Evolutionary conservation across 2,888 invertebrate species (phyloP).

Genomic region (Leptothorax acervorum): DNA sequence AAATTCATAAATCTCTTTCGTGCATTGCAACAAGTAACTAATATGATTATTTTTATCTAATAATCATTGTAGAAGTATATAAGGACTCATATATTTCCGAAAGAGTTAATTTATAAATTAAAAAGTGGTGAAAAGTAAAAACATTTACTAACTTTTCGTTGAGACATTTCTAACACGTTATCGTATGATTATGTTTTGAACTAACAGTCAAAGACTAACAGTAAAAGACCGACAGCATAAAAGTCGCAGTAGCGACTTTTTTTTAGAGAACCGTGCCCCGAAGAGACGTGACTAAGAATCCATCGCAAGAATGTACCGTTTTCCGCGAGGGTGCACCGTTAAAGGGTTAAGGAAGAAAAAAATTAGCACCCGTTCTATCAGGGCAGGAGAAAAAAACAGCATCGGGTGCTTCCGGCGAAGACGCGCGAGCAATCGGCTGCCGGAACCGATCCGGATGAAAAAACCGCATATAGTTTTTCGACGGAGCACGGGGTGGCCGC

Average conservation of each 20-base stretch:
- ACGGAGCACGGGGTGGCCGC: constrained; percentile 44
- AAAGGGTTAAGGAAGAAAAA: constrained; percentile 52
- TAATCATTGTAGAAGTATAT: neutral
- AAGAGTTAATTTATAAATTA: neutral
- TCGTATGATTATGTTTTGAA: neutral
- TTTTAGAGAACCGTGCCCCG: neutral
- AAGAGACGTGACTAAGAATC: constrained; percentile 70
- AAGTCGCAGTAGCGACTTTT: constrained; percentile 11
- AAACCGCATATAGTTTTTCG: constrained; percentile 44
- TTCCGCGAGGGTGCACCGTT: constrained; percentile 61
- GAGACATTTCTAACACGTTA: neutral
- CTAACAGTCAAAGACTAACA: constrained; percentile 31
- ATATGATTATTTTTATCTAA: neutral
- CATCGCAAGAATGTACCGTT: constrained; percentile 54
- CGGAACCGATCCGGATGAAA: constrained; percentile 31
- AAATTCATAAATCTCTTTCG: neutral
- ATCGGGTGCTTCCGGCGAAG: constrained; percentile 65
- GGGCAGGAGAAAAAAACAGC: constrained; percentile 62
- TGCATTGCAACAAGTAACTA: neutral
- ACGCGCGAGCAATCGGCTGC: constrained; percentile 36
- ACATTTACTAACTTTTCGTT: neutral
- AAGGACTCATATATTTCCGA: neutral
- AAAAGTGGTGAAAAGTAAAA: neutral
- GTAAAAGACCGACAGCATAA: neutral
- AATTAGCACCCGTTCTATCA: constrained; percentile 64